Evolutionary conservation across 1,140 invertebrate genomes (phyloP).

Genomic region (Papilio helenus): DNA sequence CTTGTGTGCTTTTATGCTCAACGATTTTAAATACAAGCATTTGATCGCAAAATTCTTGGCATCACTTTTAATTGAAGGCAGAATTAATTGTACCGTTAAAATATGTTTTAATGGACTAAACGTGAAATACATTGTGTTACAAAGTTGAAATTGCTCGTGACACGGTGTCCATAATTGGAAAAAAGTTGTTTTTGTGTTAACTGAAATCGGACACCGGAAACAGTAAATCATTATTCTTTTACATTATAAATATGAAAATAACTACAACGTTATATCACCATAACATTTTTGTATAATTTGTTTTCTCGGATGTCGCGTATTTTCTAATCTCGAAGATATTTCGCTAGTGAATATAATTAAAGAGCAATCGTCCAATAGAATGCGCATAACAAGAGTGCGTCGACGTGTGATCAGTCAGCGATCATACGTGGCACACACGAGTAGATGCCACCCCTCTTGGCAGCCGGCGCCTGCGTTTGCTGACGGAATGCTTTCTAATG

Average conservation of each 20-base stretch:
- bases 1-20: neutral
- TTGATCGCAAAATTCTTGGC: neutral
- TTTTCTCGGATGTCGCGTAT: neutral
- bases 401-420: constrained; percentile 20
- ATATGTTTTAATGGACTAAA: neutral
- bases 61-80: neutral
- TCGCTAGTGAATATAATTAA: neutral
- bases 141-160: neutral
- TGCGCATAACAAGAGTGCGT: neutral
- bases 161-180: neutral
- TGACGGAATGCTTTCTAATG: neutral
- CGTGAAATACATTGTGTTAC: neutral
- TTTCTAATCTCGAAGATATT: neutral
- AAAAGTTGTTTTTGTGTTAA: neutral
- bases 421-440: neutral
- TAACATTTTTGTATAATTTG: neutral
- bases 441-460: neutral
- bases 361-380: neutral
- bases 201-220: constrained; percentile 1
- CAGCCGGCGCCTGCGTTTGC: neutral
- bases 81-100: neutral
- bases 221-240: neutral
- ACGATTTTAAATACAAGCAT: neutral
- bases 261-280: neutral
- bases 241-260: neutral